Percentiles rank a stretch among this genome's conserved stretches.
These are phyloP conservation scores for Lampris incognitus DNA, from an alignment of 2,113 vertebrate species.

Conservation along the genomic window DNA sequence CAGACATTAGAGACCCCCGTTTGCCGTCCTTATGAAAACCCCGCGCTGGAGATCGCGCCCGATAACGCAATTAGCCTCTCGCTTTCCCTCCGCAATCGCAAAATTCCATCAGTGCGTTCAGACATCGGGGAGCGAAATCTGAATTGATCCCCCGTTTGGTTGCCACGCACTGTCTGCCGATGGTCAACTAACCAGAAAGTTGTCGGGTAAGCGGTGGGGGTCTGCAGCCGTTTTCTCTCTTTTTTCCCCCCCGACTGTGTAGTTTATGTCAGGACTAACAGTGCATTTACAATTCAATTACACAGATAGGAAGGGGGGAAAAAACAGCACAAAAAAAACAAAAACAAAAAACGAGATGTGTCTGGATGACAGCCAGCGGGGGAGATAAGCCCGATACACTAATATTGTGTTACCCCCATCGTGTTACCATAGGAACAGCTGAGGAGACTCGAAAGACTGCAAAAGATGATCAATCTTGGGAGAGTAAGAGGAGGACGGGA, in stretches of 20 bases:
- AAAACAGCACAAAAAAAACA: constrained; percentile 3
- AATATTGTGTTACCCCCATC: constrained; percentile 83
- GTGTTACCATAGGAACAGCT: constrained; percentile 84
- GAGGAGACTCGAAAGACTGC: constrained; percentile 81
- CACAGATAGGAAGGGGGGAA: constrained; percentile 69
- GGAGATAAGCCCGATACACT: constrained; percentile 84
- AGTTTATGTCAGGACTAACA: constrained; percentile 76
- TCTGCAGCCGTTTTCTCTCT: constrained; percentile 62
- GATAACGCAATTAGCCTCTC: constrained; percentile 79
- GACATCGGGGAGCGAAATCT: constrained; percentile 75
- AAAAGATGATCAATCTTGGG: constrained; percentile 83
- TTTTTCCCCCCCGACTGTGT: constrained; percentile 50
- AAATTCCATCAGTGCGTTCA: constrained; percentile 76
- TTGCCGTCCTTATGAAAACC: constrained; percentile 74
- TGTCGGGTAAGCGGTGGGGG: constrained; percentile 42
- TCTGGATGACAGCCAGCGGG: constrained; percentile 81
- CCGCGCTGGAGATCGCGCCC: constrained; percentile 64
- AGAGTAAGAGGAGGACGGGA: constrained; percentile 77
- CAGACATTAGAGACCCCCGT: constrained; percentile 71
- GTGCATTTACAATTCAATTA: constrained; percentile 85
- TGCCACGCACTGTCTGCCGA: constrained; percentile 44
- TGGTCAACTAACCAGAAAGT: constrained; percentile 70
- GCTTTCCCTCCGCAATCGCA: constrained; percentile 72
- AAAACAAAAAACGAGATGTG: constrained; percentile 72
- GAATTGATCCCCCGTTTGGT: constrained; percentile 66